These are phyloP conservation scores for Pyralis farinalis DNA, from an alignment of 2,888 invertebrate genomes.

Conservation along the genomic window DNA sequence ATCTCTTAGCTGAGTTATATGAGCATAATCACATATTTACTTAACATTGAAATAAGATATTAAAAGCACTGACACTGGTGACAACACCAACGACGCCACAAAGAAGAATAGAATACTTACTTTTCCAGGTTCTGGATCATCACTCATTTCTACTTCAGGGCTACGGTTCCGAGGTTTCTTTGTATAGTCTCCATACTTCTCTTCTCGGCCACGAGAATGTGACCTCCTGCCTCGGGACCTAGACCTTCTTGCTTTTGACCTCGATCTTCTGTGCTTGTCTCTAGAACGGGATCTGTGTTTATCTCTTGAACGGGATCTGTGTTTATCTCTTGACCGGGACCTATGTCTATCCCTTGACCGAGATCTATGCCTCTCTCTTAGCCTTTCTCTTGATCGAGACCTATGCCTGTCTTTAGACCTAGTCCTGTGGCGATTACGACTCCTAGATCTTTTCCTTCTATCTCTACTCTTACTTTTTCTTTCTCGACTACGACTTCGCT, in stretches of 20 bases:
- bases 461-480: constrained; percentile 39
- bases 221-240: constrained; percentile 36
- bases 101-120: too few species aligned
- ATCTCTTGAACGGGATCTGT: constrained; percentile 37
- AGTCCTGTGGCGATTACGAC: constrained; percentile 36
- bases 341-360: constrained; percentile 33
- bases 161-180: constrained; percentile 57
- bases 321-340: constrained; percentile 24
- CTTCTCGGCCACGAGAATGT: constrained; percentile 39
- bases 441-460: constrained; percentile 25
- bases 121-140: constrained; percentile 90
- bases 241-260: constrained; percentile 24
- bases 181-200: constrained; percentile 47
- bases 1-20: too few species aligned
- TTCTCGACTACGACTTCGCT: constrained; percentile 33
- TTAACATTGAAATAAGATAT: too few species aligned
- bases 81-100: too few species aligned
- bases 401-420: constrained; percentile 37
- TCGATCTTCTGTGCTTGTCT: constrained; percentile 31
- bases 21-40: too few species aligned
- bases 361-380: constrained; percentile 32
- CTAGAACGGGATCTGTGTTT: constrained; percentile 36
- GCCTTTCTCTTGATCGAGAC: constrained; percentile 37
- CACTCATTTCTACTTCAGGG: constrained; percentile 81
- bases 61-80: too few species aligned